Evolutionary conservation across 64 coral and sea anemone species (phyloP), one percentile per base, ranked within the genome.

Genomic region (Platygyra sinensis): DNA sequence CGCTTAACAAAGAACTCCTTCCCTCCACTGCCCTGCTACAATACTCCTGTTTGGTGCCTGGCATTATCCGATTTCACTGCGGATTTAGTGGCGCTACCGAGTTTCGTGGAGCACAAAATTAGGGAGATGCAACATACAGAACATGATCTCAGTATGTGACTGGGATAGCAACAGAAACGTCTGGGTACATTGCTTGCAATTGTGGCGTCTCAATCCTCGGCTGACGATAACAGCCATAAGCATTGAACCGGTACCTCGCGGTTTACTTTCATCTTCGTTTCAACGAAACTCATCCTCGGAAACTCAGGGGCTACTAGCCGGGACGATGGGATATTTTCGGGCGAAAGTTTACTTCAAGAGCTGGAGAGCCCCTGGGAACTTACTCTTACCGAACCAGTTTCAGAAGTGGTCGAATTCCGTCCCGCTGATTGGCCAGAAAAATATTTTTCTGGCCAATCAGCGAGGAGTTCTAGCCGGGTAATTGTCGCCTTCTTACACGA

Each of bases 51-150:
- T 10, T 83, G 80, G 11, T 83, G 60, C 22, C 42, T 83, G 10
- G 80, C 80, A 2, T 67, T 83, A 31, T 38, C 80, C 36, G 80
- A 83, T 67, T 38, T 83, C 4, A 83, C 60, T 10, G 80, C 67
- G 1, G 80, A 61, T 20, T 46, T 67, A 42, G 24, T 83, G 10
- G 80, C 61, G 12, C 80, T 67, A 39, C 80, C 80, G 6, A 32
- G 60, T 83, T 83, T 83, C 22, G 60, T 83, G 32, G 80, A 61
- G 18, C 80, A 67, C 60, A 83, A 83, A 82, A 82, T 82, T 39
- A 61, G 80, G 0, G 80, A 83, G 36, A 24, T 83, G 4, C 80
- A 67, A 49, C 30, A 16, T 39, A 67, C n/a, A n/a, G n/a, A n/a
- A n/a, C n/a, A n/a, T n/a, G n/a, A 83, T 24, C 5, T 83, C 14